Percentiles rank a stretch among this genome's conserved stretches.
Evolutionary conservation across 2,113 vertebrate species (phyloP).

Genomic region (Sula dactylatra): DNA sequence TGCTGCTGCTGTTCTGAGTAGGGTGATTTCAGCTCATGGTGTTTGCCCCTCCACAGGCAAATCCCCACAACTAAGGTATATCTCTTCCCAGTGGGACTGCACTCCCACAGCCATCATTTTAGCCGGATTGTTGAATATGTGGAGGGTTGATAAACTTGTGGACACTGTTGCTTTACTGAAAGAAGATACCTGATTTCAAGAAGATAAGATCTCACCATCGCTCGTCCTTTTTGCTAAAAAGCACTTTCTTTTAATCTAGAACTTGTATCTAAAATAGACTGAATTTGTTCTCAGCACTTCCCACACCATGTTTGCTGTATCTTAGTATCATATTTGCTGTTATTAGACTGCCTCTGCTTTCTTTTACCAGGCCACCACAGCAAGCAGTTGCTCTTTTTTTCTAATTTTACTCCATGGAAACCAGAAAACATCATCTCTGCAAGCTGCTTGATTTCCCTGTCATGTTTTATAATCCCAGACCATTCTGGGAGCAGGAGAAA

Average conservation of each 20-base stretch:
- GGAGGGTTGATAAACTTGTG: background rate
- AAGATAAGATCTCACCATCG: background rate
- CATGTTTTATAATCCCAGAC: background rate
- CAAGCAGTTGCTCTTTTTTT: conserved; percentile 40
- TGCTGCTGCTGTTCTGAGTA: background rate
- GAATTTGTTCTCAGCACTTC: background rate
- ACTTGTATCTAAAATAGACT: background rate
- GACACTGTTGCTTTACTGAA: background rate
- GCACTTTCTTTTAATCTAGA: background rate
- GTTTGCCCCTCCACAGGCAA: background rate
- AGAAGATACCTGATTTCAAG: background rate
- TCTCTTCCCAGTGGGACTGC: background rate
- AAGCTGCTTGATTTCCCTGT: background rate
- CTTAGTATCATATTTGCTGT: background rate
- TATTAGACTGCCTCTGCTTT: background rate
- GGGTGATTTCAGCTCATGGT: background rate
- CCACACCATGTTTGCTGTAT: background rate
- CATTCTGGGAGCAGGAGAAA: background rate
- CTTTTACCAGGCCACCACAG: background rate
- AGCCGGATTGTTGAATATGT: background rate
- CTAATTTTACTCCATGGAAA: conserved; percentile 36
- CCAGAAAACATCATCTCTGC: background rate
- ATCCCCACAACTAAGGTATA: background rate
- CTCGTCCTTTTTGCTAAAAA: background rate
- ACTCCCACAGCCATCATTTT: background rate